Conservation (phyloP, 2,113 vertebrate genomes). For the Vulpes lagopus region DNA sequence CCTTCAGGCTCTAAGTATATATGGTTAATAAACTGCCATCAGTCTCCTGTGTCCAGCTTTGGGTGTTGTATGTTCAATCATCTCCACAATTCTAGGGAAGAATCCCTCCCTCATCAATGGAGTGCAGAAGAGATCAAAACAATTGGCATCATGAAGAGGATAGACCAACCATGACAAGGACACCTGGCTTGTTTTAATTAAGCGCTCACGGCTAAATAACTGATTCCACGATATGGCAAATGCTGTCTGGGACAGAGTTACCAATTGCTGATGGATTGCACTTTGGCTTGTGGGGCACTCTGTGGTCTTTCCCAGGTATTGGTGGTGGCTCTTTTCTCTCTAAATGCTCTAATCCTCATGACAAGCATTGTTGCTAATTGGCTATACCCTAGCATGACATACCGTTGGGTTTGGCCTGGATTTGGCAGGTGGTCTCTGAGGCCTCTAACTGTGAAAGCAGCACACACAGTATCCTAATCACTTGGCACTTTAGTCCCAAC, state of each 20-base stretch:
- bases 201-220: conserved; percentile 35
- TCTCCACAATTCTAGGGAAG: neutral
- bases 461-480: neutral
- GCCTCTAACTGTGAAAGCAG: neutral
- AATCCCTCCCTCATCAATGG: neutral
- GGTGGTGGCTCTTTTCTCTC: neutral
- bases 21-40: neutral
- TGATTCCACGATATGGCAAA: conserved; percentile 24
- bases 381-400: neutral
- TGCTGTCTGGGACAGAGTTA: neutral
- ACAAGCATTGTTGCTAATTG: neutral
- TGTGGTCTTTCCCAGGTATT: neutral
- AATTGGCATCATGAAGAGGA: neutral
- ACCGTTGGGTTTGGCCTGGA: neutral
- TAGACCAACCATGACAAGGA: conserved; percentile 27
- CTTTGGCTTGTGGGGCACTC: neutral
- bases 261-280: neutral
- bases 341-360: neutral
- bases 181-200: conserved; percentile 28
- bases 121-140: conserved; percentile 1
- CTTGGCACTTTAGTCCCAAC: neutral
- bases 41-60: conserved; percentile 44
- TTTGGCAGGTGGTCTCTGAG: neutral
- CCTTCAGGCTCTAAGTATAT: neutral
- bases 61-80: neutral